Conservation (phyloP, 2,888 invertebrate genomes). For the Argynnis bischoffii region DNA sequence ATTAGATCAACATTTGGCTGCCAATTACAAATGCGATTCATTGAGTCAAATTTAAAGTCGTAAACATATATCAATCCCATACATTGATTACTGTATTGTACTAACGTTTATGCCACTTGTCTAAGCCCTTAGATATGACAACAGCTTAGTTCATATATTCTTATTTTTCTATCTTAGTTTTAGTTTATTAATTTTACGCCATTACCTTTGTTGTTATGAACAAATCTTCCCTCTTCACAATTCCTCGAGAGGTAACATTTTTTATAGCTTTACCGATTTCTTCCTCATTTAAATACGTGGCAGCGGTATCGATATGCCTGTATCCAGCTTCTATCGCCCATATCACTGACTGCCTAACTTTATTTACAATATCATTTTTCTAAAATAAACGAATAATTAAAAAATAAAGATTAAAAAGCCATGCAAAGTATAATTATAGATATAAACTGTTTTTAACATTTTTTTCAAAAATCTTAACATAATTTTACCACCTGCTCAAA, state of each 20-base stretch:
- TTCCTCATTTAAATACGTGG: conserved; percentile 57
- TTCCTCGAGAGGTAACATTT: conserved; percentile 70
- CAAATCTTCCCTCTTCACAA: conserved; percentile 66
- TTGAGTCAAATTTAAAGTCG: too few species aligned
- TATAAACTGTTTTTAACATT: not conserved
- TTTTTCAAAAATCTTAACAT: too few species aligned
- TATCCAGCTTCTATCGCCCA: conserved; percentile 62
- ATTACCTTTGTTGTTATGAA: conserved; percentile 66
- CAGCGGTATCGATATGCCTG: conserved; percentile 64
- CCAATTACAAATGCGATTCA: too few species aligned
- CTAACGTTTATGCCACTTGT: too few species aligned
- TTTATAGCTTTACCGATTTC: conserved; percentile 78
- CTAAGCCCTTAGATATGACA: too few species aligned
- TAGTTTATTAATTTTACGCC: not conserved
- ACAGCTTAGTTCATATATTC: not conserved
- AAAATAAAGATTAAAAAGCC: too few species aligned
- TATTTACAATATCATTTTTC: not conserved
- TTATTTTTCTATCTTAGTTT: not conserved
- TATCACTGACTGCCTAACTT: conserved; percentile 43
- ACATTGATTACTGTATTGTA: too few species aligned
- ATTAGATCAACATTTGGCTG: too few species aligned
- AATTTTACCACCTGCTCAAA: too few species aligned
- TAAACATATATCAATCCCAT: too few species aligned
- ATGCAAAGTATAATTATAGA: not conserved
- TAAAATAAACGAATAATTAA: conserved; percentile 1